Base-by-base conservation (phyloP, 1,140 invertebrate species). In the Gyrodactylus bullatarudis region DNA sequence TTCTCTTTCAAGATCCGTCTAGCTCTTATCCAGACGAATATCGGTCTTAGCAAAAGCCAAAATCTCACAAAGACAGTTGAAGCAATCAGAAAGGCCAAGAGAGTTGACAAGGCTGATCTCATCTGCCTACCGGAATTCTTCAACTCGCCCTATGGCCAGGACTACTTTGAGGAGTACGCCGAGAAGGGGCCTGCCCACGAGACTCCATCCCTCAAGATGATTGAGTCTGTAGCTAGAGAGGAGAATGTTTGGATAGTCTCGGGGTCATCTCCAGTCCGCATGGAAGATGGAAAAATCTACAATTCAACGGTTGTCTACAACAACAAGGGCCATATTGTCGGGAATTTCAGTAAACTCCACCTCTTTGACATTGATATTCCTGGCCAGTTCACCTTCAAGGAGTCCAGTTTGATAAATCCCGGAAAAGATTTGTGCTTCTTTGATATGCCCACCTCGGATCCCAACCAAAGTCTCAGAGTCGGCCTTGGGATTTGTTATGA, bases 401-500 rank as follows among this genome's bases (percentile, higher is more conserved):
- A 96, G 79, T 93, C 90, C 0, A 87, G 91, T 75, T 85, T 86
- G 0, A 78, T 95, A 0, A 84, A 83, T 73, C 80, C 87, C 0
- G 92, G 91, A 1, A 83, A 87, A 77, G 78, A 84, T 0, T 82
- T 92, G 21, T 87, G 86, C 0, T 87, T 82, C 0, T 88, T 95
- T 78, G 81, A 87, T 23, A 85, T 86, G 19, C 76, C 70, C 1
- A 25, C 24, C 2, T 16, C 8, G 21, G 24, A 71, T 24, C n/a
- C n/a, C 8, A 24, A 26, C 24, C 22, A 26, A 71, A 71, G 24
- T 1, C 21, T 71, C 24, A 24, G 87, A 82, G 84, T 94, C 75
- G 91, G 91, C 0, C 78, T 94, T 73, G 90, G 89, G 0, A 91
- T 96, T 76, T 96, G 91, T 77, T 94, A 94, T 78, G 92, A 96